Evolutionary conservation across 1,140 invertebrate species (phyloP).

Genomic region (Ooceraea biroi): DNA sequence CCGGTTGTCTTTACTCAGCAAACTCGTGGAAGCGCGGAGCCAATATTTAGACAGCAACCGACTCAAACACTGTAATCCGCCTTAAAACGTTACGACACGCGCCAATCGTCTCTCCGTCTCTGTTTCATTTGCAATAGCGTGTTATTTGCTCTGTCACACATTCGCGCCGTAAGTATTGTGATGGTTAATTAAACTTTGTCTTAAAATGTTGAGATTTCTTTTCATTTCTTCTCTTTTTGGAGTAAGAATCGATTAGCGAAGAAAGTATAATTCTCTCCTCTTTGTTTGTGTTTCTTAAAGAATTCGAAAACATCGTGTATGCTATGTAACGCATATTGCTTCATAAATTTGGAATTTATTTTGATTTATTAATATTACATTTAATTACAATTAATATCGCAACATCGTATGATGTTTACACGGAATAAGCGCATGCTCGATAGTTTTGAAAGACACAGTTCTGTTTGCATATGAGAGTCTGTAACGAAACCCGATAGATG

Average conservation of each 20-base stretch:
- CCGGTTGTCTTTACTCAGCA: constrained; percentile 78
- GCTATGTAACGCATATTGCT: not conserved
- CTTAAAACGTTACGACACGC: constrained; percentile 75
- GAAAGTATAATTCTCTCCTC: constrained; percentile 14
- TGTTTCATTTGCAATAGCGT: constrained; percentile 7
- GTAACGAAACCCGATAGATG: constrained; percentile 31
- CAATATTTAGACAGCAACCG: constrained; percentile 78
- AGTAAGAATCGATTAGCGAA: not conserved
- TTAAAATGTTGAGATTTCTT: not conserved
- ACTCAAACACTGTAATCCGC: constrained; percentile 77
- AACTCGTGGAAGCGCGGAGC: constrained; percentile 73
- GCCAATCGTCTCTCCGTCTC: constrained; percentile 67
- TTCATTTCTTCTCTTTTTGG: not conserved
- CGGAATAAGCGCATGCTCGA: not conserved
- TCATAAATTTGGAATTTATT: not conserved
- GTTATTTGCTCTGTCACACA: constrained; percentile 42
- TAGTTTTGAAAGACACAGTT: not conserved
- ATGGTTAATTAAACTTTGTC: constrained; percentile 27
- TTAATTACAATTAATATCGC: not conserved
- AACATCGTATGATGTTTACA: too few species aligned
- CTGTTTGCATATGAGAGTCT: not conserved
- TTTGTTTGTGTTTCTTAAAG: constrained; percentile 16
- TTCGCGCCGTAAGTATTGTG: constrained; percentile 3
- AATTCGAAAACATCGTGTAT: not conserved
- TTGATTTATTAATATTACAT: constrained; percentile 17